Base-by-base conservation (phyloP, 1,140 invertebrate species). In the Trichomalopsis sarcophagae region DNA sequence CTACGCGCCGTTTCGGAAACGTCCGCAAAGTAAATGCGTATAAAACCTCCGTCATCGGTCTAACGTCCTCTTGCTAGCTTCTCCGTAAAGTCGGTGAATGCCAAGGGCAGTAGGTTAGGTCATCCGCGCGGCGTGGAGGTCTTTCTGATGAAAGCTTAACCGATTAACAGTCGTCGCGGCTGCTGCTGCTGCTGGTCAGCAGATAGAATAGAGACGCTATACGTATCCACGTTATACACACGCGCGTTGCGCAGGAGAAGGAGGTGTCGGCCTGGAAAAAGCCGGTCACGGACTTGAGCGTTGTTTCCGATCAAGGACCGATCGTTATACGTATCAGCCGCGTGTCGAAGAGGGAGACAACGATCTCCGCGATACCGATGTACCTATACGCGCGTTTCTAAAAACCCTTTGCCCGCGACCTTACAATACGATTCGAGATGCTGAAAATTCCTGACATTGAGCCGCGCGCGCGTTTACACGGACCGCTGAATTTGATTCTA, bases 181-280 rank as follows among this genome's bases (percentile, higher is more conserved):
- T 27, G 27, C 27, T 27, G 27, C 27, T 27, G 27, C 27, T 27
- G 27, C 27, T 27, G 27, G 27, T 27, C 27, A 27, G 27, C 27
- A n/a, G 55, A 62, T 7, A 21, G n/a, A 74, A 47, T 44, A 69
- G 17, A 55, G 14, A n/a, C 55, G 47, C 13, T 14, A 13, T 47
- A 14, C 2, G 13, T 50, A 27, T 27, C 27, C 27, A 50, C 47
- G 47, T 50, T 14, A 50, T 17, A 17, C 13, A 50, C 47, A 17
- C 1, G 14, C 55, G 27, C 27, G 27, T 27, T 27, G 27, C 27
- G 21, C 55, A 84, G 27, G 13, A 78, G 21, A 62, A 84, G 66
- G 82, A 78, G 36, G n/a, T 71, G 44, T 84, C 79, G 44, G 75
- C 75, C 66, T 83, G 82, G 82, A 79, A 79, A 83, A 84, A 84